Evolutionary conservation across 2,113 vertebrate genomes (phyloP).

Genomic region (Microtus oregoni): DNA sequence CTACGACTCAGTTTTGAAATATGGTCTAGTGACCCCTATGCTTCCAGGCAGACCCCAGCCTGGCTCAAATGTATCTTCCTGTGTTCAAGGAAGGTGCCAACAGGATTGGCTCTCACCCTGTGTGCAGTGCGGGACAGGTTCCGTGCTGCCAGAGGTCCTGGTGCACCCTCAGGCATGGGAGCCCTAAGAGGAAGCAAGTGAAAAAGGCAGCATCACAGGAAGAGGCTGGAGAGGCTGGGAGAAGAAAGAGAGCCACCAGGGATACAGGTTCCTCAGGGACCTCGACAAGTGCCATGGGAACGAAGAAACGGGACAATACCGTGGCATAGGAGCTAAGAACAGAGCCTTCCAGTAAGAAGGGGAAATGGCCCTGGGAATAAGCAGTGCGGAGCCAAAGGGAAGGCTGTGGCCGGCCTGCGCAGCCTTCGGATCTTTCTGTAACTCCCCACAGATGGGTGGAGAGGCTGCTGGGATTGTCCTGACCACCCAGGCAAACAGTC

Average conservation of each 20-base stretch:
- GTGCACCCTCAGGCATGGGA: neutral
- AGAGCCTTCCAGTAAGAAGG: neutral
- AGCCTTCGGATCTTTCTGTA: neutral
- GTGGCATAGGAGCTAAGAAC: neutral
- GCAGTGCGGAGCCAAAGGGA: neutral
- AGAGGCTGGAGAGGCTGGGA: neutral
- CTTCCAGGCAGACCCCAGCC: neutral
- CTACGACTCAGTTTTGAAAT: neutral
- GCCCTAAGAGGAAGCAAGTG: neutral
- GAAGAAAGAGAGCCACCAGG: neutral
- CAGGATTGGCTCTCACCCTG: neutral
- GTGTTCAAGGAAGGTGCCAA: neutral
- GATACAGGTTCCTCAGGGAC: neutral
- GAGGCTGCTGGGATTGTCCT: neutral
- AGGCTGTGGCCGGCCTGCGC: neutral
- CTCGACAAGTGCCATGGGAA: neutral
- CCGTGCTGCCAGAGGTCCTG: neutral
- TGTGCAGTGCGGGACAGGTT: neutral
- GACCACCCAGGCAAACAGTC: neutral
- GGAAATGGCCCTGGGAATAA: neutral
- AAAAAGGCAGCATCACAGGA: neutral
- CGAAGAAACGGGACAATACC: too few relatives aligned
- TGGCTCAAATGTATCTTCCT: neutral
- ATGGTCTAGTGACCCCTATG: neutral
- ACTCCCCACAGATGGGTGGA: rapidly evolving